Base-by-base conservation (phyloP, 2,888 invertebrate species). In the Theretra japonica region DNA sequence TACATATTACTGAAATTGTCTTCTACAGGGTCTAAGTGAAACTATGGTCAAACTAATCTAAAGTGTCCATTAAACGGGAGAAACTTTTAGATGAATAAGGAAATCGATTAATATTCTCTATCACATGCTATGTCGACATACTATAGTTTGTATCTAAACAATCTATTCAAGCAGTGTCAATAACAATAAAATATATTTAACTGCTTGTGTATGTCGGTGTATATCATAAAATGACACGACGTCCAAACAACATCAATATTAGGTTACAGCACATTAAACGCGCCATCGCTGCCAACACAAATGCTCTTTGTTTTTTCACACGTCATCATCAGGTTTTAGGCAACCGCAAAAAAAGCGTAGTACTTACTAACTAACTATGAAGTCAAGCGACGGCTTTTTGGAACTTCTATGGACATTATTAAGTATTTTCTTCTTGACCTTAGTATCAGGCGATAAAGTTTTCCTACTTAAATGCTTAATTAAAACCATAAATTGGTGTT, bases 231-330 rank as follows among this genome's bases (percentile, higher is more conserved):
- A 58, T 17, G 11, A 23, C 58, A 53, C 25, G 58, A 23, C 25
- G 25, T 58, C 23, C 58, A 58, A 58, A 74, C 70, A 53, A 68
- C 75, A 78, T 79, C 80, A 75, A 82, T 81, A 75, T 86, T 73
- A 71, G 48, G 79, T 84, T 82, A 79, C 82, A 79, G 75, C 79
- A 79, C 82, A 88, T 86, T 86, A 83, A 58, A 58, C 58, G 80
- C 81, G 73, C 70, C 73, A 75, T 75, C 74, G 73, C 73, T 82
- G 86, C 84, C 84, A 86, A 86, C 83, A 83, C 81, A 82, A 83
- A 86, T 81, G 81, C 75, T 75, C 75, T 58, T 58, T 58, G 75
- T 77, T 77, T 73, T 79, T 75, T 79, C 81, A 79, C 74, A 75
- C 77, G 78, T 78, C 81, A 76, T 74, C 76, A 75, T 70, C 77